Percentiles rank a stretch among this genome's conserved stretches.
These are phyloP conservation scores for Agonopterix arenella DNA, from an alignment of 2,888 invertebrate genomes.

Conservation along the genomic window DNA sequence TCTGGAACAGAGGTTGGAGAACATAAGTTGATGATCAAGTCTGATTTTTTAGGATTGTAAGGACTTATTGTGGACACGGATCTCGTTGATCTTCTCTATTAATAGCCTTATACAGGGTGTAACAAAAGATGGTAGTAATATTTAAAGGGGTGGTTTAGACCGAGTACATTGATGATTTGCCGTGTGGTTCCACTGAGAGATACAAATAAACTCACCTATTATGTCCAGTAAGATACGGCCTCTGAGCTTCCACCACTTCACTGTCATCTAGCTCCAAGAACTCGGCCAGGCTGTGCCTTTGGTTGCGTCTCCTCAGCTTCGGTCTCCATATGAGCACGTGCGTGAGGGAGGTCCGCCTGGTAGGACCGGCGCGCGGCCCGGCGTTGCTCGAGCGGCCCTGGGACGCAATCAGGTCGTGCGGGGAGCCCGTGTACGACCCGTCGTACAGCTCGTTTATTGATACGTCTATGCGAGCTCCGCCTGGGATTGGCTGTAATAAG, in stretches of 20 bases:
- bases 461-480: slow-evolving; percentile 94
- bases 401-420: slow-evolving; percentile 90
- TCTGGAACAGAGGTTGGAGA: slow-evolving; percentile 59
- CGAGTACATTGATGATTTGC: no score
- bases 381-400: slow-evolving; percentile 84
- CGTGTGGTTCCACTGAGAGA: background rate
- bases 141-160: no score
- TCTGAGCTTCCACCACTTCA: slow-evolving; percentile 84
- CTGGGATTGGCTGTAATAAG: slow-evolving; percentile 78
- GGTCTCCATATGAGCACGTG: slow-evolving; percentile 88
- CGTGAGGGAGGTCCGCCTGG: slow-evolving; percentile 85
- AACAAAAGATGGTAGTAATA: no score
- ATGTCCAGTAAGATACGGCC: slow-evolving; percentile 93
- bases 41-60: no score
- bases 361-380: slow-evolving; percentile 85
- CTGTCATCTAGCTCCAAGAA: slow-evolving; percentile 93
- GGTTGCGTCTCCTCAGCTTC: slow-evolving; percentile 66
- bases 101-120: no score
- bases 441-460: slow-evolving; percentile 97
- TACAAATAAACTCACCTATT: slow-evolving; percentile 78
- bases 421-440: slow-evolving; percentile 96
- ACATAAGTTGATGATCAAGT: no score
- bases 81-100: no score
- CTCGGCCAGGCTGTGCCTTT: slow-evolving; percentile 87
- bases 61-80: no score